A percentile compares a stretch with the other conserved stretches of the same genome.
These are phyloP conservation scores for Sebastolobus altivelis DNA, from an alignment of 2,797 vertebrate species.

Conservation along the genomic window DNA sequence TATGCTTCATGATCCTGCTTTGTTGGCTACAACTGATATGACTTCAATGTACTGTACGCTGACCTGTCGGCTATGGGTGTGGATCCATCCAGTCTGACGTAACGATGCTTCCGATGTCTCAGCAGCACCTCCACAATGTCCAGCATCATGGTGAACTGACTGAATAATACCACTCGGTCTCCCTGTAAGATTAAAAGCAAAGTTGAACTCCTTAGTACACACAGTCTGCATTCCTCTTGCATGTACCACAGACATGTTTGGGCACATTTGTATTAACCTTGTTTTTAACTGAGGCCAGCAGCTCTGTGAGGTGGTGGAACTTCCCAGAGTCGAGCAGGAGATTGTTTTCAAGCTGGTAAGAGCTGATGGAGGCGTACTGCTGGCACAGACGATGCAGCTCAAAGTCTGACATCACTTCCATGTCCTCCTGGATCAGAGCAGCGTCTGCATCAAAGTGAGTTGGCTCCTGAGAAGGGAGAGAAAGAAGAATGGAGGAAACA, in stretches of 20 bases:
- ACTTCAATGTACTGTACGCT: background rate
- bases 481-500: background rate
- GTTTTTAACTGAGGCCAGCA: slow-evolving; percentile 89
- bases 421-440: slow-evolving; percentile 95
- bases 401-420: slow-evolving; percentile 99
- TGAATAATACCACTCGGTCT: slow-evolving; percentile 95
- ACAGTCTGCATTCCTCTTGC: background rate
- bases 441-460: slow-evolving; percentile 93
- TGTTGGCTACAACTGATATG: background rate
- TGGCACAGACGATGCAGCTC: slow-evolving; percentile 94
- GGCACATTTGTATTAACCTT: slow-evolving; percentile 80
- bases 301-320: slow-evolving; percentile 87
- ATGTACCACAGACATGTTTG: background rate
- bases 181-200: slow-evolving; percentile 81
- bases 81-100: slow-evolving; percentile 93
- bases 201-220: background rate
- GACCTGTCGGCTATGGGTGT: slow-evolving; percentile 95
- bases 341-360: slow-evolving; percentile 88
- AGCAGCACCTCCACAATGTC: slow-evolving; percentile 96
- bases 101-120: slow-evolving; percentile 90
- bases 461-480: slow-evolving; percentile 87
- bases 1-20: background rate
- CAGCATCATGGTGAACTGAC: slow-evolving; percentile 98
- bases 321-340: slow-evolving; percentile 95
- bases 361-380: slow-evolving; percentile 88